These are phyloP conservation scores for Drosophila nikananu DNA, from an alignment of 1,140 invertebrate species.

Conservation along the genomic window DNA sequence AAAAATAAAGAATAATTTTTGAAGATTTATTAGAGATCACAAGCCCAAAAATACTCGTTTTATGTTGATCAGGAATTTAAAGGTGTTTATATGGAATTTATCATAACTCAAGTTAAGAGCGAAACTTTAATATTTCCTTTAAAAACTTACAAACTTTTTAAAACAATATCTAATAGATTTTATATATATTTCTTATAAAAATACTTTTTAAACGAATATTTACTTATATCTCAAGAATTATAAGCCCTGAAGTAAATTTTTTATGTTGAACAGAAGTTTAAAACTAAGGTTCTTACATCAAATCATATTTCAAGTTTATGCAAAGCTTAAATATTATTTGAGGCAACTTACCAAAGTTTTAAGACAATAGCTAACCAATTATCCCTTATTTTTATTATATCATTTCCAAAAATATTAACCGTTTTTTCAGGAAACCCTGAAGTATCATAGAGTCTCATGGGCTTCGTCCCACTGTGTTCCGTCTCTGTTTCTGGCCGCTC, in stretches of 20 bases:
- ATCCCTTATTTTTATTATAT: background rate
- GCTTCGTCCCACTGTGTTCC: conserved; percentile 16
- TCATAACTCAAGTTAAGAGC: background rate
- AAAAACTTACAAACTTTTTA: too few species aligned
- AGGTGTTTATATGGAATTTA: background rate
- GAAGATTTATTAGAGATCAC: background rate
- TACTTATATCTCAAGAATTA: background rate
- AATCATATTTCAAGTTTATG: background rate
- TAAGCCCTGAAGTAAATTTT: background rate
- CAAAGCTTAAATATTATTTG: background rate
- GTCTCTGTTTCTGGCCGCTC: conserved; percentile 29
- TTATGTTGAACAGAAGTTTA: background rate
- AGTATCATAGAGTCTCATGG: background rate
- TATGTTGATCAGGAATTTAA: background rate
- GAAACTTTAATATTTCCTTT: background rate
- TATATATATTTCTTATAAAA: too few species aligned
- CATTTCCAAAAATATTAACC: background rate
- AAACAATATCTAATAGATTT: too few species aligned
- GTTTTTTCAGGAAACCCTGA: background rate
- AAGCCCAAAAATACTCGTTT: background rate
- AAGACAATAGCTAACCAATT: background rate
- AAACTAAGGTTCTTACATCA: background rate
- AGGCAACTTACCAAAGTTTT: background rate
- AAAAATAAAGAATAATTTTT: background rate
- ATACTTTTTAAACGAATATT: too few species aligned